Percentiles rank a stretch among this genome's conserved stretches.
Evolutionary conservation across 2,888 invertebrate genomes (phyloP).

Genomic region (Drosophila cracens): DNA sequence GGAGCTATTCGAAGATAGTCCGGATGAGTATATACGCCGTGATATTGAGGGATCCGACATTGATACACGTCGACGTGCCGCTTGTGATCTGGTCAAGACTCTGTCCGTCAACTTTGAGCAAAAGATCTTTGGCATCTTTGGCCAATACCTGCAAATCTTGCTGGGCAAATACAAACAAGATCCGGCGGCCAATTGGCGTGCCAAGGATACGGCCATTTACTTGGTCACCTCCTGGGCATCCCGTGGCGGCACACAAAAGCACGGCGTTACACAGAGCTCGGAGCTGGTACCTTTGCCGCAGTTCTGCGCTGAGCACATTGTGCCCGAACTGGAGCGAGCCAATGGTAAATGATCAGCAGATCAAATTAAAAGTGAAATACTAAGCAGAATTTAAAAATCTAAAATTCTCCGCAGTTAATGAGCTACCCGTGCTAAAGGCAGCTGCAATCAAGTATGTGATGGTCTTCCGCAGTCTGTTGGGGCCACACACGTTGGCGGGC

Average conservation of each 20-base stretch:
- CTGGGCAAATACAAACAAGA: slow-evolving; percentile 91
- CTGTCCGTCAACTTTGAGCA: slow-evolving; percentile 94
- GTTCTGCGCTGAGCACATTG: slow-evolving; percentile 94
- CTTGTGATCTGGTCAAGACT: slow-evolving; percentile 98
- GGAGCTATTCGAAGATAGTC: slow-evolving; percentile 98
- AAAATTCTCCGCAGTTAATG: slow-evolving; percentile 88
- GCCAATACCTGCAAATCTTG: slow-evolving; percentile 89
- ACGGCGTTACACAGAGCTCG: slow-evolving; percentile 96
- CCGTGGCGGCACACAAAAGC: slow-evolving; percentile 94
- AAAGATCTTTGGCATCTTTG: slow-evolving; percentile 94
- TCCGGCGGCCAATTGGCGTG: slow-evolving; percentile 93
- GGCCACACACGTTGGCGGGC: slow-evolving; percentile 90
- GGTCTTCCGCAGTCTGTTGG: slow-evolving; percentile 96
- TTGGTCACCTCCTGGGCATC: slow-evolving; percentile 97
- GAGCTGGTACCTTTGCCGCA: slow-evolving; percentile 95
- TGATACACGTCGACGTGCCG: slow-evolving; percentile 97
- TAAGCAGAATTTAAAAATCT: background rate
- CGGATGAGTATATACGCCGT: slow-evolving; percentile 97
- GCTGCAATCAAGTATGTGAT: slow-evolving; percentile 98
- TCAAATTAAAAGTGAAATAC: background rate
- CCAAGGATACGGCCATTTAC: slow-evolving; percentile 98
- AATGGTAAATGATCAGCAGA: slow-evolving; percentile 86
- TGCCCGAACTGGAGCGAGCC: slow-evolving; percentile 92
- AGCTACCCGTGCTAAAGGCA: slow-evolving; percentile 96
- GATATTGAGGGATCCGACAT: slow-evolving; percentile 99